Evolutionary conservation across 2,888 invertebrate genomes (phyloP), one percentile per base, ranked within the genome.

Genomic region (Epistrophe grossulariae): DNA sequence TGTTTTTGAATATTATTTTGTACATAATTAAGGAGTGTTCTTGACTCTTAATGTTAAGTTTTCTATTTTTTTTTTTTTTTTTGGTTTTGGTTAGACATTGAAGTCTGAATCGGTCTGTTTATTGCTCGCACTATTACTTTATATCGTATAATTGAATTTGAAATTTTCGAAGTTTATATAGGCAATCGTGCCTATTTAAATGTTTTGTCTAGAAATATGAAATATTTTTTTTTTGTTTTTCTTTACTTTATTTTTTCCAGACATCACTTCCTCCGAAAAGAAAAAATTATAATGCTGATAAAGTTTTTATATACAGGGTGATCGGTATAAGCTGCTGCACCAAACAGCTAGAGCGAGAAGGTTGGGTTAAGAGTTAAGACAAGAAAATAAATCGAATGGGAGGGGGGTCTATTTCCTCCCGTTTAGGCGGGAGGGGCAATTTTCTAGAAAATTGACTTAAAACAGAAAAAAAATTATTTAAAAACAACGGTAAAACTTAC

Each of bases 1-100:
- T 72, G 52, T 59, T 60, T 81, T 73, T 85, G 60, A 85, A 68
- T 60, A 66, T 57, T 62, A 60, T 77, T 77, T 64, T 68, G 70
- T 52, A 55, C 50, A 68, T 84, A 79, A 74, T 74, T 66, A 59
- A 43, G 76, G 71, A 84, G 76, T 76, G 74, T 59, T 70, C 55
- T 70, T 55, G 70, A 52, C 72, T 79, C 68, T 70, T 38, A 66
- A 35, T 38, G 45, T 55, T 68, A 52, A 38, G 28, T 66, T 68
- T 40, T 70, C 35, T 60, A 60, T 55, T 83, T 62, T 50, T 48
- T 2, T 13, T 11, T 40, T 40, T 15, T 24, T 13, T 13, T 64
- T 45, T 6, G 52, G 2, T 68, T 62, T 70, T 62, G 64, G 64
- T 43, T 43, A 35, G 59, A 52, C 74, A 55, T 64, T 84, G 45